Evolutionary conservation across 1,140 invertebrate genomes (phyloP).

Genomic region (Arctopsyche grandis): DNA sequence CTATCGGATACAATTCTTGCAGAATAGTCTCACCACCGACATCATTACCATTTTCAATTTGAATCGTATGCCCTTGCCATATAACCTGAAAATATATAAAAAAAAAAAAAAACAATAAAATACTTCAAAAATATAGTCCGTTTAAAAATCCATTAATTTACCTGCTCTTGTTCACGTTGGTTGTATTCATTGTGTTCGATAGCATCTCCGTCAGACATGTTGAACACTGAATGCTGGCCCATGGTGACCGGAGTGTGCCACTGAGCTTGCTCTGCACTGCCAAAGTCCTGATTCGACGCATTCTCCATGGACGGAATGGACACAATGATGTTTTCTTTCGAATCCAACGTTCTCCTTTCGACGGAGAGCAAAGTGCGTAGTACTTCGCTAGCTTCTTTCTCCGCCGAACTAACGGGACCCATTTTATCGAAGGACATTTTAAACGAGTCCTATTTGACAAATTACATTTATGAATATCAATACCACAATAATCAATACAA

Average conservation of each 20-base stretch:
- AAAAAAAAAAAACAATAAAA: constrained; percentile 3
- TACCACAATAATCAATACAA: too few relatives aligned
- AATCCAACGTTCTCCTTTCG: constrained; percentile 66
- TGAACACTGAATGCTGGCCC: constrained; percentile 65
- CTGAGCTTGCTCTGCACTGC: constrained; percentile 64
- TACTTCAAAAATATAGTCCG: not conserved
- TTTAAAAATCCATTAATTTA: constrained; percentile 15
- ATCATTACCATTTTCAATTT: constrained; percentile 65
- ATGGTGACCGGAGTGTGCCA: constrained; percentile 69
- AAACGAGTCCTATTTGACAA: constrained; percentile 38
- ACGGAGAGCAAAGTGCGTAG: constrained; percentile 72
- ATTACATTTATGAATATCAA: not conserved
- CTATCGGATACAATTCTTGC: constrained; percentile 52
- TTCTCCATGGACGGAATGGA: constrained; percentile 61
- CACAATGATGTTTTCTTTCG: constrained; percentile 66
- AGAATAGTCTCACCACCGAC: constrained; percentile 57
- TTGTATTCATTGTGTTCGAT: constrained; percentile 59
- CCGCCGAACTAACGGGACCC: constrained; percentile 67
- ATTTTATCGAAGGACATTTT: constrained; percentile 66
- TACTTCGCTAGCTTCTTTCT: constrained; percentile 75
- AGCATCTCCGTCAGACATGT: constrained; percentile 59
- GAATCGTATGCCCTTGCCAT: constrained; percentile 71
- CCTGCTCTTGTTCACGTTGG: constrained; percentile 47
- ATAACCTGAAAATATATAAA: constrained; percentile 64
- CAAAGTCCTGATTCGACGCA: constrained; percentile 61